Conservation (phyloP, 2,797 vertebrate genomes). For the Sebastes hubbsi region DNA sequence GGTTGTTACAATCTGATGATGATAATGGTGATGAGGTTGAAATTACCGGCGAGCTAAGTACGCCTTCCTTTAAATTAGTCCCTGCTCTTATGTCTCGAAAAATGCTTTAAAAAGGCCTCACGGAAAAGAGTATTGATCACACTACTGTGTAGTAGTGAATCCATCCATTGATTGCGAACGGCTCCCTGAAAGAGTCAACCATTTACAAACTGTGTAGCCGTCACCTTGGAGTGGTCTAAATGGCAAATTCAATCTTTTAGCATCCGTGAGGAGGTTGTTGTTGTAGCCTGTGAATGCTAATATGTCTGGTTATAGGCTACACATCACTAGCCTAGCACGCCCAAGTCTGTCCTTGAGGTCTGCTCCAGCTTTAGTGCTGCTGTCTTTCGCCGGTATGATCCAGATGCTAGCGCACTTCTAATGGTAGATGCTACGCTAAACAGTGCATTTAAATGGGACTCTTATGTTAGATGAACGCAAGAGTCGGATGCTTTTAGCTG, state of each 20-base stretch:
- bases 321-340: slow-evolving; percentile 33
- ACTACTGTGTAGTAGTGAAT: slow-evolving; percentile 27
- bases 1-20: slow-evolving; percentile 16
- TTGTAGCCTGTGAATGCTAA: slow-evolving; percentile 36
- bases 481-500: slow-evolving; percentile 7
- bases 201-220: slow-evolving; percentile 30
- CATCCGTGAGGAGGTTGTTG: slow-evolving; percentile 3
- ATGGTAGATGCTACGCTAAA: slow-evolving; percentile 16
- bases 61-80: slow-evolving; percentile 35
- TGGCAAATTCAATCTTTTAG: slow-evolving; percentile 29
- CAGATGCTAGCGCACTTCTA: slow-evolving; percentile 26
- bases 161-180: slow-evolving; percentile 48
- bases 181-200: slow-evolving; percentile 31
- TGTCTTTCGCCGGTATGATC: background rate
- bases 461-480: slow-evolving; percentile 5
- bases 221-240: slow-evolving; percentile 52
- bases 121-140: slow-evolving; percentile 43
- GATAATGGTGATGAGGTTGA: slow-evolving; percentile 35
- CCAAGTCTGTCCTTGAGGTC: slow-evolving; percentile 36
- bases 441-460: slow-evolving; percentile 38
- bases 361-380: slow-evolving; percentile 11
- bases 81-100: slow-evolving; percentile 1
- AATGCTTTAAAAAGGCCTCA: slow-evolving; percentile 22
- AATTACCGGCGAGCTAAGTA: slow-evolving; percentile 22
- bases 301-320: slow-evolving; percentile 27